Base-by-base conservation (phyloP, 2,797 vertebrate genomes). In the Synaphobranchus kaupii region DNA sequence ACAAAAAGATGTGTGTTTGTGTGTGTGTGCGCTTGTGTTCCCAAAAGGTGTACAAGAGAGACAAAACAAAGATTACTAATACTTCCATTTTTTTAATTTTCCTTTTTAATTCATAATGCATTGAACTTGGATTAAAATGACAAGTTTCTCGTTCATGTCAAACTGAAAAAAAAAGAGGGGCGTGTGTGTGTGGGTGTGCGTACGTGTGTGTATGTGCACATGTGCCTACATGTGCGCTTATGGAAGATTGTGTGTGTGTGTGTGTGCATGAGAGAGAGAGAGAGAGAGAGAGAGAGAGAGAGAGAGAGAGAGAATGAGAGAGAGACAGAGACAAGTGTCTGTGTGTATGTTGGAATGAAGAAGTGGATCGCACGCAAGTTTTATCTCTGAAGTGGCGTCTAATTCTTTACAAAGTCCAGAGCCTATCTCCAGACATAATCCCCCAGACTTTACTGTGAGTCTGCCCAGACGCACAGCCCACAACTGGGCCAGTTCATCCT, bases 351-450 rank as follows among this genome's bases (percentile, higher is more conserved):
- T 84, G 76, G 88, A 66, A 54, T 48, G 48, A n/a, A 54, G 87
- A 66, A 66, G 52, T 84, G 52, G 54, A 68, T 78, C 39, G 54
- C 84, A 58, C 68, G 78, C 82, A 81, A 47, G 50, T 48, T 68
- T 66, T 86, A 84, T 88, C 28, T 87, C 85, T 80, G 86, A 48
- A 73, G 63, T 54, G 25, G 68, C n/a, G 47, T 85, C 86, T 87
- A 82, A 86, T 87, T 85, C 66, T 84, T 78, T 48, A 88, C 84
- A 84, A 85, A 88, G 88, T 85, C 68, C 87, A 88, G 89, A 76
- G 81, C 81, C 86, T 80, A 84, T 39, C 81, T 86, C 56, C 34
- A 34, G 68, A 86, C 50, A 84, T 71, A 85, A 88, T 44, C 82
- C 86, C 86, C 58, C 44, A 22, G 76, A 78, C 86, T 86, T 52